Percentiles rank a stretch among this genome's conserved stretches.
These are phyloP conservation scores for Scolopax bukidnonensis DNA, from an alignment of 2,797 vertebrate species.

Conservation along the genomic window DNA sequence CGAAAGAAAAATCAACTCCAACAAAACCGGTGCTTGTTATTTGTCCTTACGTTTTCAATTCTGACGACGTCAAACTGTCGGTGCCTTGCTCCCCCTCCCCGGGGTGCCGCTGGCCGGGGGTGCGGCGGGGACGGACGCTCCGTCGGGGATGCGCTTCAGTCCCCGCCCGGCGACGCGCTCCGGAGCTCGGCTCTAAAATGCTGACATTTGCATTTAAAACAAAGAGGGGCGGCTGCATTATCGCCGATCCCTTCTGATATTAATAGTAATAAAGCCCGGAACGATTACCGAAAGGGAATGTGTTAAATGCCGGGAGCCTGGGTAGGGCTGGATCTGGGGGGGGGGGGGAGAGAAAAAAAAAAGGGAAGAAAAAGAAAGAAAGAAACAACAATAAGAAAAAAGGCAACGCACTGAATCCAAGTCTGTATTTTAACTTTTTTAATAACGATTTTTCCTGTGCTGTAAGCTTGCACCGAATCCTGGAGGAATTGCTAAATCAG, in stretches of 20 bases:
- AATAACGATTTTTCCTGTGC: slow-evolving; percentile 93
- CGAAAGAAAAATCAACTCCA: neutral
- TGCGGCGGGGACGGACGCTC: neutral
- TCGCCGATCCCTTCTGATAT: slow-evolving; percentile 33
- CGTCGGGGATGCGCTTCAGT: neutral
- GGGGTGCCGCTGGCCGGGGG: neutral
- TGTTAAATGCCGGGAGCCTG: slow-evolving; percentile 72
- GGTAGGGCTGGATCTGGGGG: slow-evolving; percentile 25
- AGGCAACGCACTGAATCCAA: slow-evolving; percentile 84
- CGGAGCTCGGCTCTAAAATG: neutral
- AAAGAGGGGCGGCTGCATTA: neutral
- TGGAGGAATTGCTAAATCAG: slow-evolving; percentile 96
- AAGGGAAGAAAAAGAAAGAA: neutral
- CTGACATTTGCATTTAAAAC: slow-evolving; percentile 33
- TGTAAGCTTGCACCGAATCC: slow-evolving; percentile 93
- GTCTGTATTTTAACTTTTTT: slow-evolving; percentile 95
- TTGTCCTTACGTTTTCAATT: neutral
- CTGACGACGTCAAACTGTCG: neutral
- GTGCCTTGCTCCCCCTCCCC: neutral
- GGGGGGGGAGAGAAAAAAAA: neutral
- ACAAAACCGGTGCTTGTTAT: neutral
- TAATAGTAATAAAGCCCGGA: slow-evolving; percentile 66
- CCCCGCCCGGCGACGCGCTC: neutral
- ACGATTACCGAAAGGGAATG: slow-evolving; percentile 70
- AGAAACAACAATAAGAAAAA: neutral